Percentiles rank a stretch among this genome's conserved stretches.
phyloP scores from a whole-genome alignment of 2,797 vertebrate species.

The Gymnodraco acuticeps region DNA sequence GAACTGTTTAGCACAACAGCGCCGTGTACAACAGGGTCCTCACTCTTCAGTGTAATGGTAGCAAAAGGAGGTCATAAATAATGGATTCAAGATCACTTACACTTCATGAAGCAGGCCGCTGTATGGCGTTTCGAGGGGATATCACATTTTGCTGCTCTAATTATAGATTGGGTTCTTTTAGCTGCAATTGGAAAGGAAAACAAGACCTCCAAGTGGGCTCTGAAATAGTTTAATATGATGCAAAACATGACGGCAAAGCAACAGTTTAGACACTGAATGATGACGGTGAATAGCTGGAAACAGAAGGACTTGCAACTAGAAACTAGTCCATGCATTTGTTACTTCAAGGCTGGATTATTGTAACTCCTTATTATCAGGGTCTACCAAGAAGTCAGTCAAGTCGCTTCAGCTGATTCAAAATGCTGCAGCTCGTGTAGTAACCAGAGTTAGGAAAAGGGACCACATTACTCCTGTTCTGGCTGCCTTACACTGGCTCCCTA shows the following conservation, averaged over 20 bases:
- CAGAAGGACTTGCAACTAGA: not conserved
- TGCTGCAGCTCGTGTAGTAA: too few relatives aligned
- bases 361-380: too few relatives aligned
- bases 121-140: slow-evolving; percentile 66
- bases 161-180: slow-evolving; percentile 65
- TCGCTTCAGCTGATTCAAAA: too few relatives aligned
- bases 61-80: slow-evolving; percentile 85
- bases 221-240: slow-evolving; percentile 63
- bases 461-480: too few relatives aligned
- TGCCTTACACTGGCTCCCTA: too few relatives aligned
- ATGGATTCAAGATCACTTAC: slow-evolving; percentile 88
- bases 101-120: slow-evolving; percentile 78
- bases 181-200: slow-evolving; percentile 75
- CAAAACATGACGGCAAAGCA: slow-evolving; percentile 73
- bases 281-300: slow-evolving; percentile 9
- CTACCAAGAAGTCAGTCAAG: too few relatives aligned
- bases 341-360: too few relatives aligned
- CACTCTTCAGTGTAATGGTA: slow-evolving; percentile 81
- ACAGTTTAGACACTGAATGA: slow-evolving; percentile 59
- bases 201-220: slow-evolving; percentile 66
- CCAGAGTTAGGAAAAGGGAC: too few relatives aligned
- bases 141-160: slow-evolving; percentile 69
- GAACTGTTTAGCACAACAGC: slow-evolving; percentile 83
- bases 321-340: too few relatives aligned
- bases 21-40: slow-evolving; percentile 65